These are phyloP conservation scores for Ophraella communa DNA, from an alignment of 2,888 invertebrate genomes.

Conservation along the genomic window DNA sequence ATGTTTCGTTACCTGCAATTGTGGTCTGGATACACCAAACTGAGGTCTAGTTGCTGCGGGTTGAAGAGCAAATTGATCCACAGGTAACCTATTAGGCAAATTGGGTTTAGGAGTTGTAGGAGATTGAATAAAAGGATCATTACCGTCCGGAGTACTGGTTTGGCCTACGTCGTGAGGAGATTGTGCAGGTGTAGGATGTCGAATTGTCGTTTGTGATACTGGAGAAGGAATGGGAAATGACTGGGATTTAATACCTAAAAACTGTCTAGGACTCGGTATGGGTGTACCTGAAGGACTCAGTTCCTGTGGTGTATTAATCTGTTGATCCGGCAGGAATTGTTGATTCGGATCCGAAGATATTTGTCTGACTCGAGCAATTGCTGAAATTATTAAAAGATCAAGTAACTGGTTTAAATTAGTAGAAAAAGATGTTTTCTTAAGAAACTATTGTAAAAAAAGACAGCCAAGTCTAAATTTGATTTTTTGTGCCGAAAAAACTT, in stretches of 20 bases:
- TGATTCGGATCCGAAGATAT: slow-evolving; percentile 55
- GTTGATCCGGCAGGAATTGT: slow-evolving; percentile 51
- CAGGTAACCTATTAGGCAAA: slow-evolving; percentile 46
- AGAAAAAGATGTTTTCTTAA: too few species aligned
- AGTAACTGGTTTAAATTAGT: too few species aligned
- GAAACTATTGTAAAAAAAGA: too few species aligned
- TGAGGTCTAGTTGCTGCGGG: slow-evolving; percentile 65
- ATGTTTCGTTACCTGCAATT: slow-evolving; percentile 39
- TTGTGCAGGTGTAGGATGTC: slow-evolving; percentile 50
- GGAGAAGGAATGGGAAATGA: slow-evolving; percentile 47
- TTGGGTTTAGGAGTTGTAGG: slow-evolving; percentile 63
- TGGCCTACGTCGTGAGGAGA: slow-evolving; percentile 46
- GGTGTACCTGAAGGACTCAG: slow-evolving; percentile 52
- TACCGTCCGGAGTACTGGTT: slow-evolving; percentile 48
- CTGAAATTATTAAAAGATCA: slow-evolving; percentile 47
- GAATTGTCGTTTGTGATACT: slow-evolving; percentile 44
- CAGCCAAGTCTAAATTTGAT: too few species aligned
- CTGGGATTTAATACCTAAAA: slow-evolving; percentile 54
- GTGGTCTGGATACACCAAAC: slow-evolving; percentile 55
- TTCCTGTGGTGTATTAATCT: slow-evolving; percentile 51
- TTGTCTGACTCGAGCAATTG: slow-evolving; percentile 66
- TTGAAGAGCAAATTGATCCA: slow-evolving; percentile 62
- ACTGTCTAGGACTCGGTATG: slow-evolving; percentile 52
- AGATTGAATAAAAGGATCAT: slow-evolving; percentile 63
- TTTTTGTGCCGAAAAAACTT: background rate